These are phyloP conservation scores for Stratiolaelaps scimitus DNA, from an alignment of 1,140 invertebrate genomes.

Conservation along the genomic window DNA sequence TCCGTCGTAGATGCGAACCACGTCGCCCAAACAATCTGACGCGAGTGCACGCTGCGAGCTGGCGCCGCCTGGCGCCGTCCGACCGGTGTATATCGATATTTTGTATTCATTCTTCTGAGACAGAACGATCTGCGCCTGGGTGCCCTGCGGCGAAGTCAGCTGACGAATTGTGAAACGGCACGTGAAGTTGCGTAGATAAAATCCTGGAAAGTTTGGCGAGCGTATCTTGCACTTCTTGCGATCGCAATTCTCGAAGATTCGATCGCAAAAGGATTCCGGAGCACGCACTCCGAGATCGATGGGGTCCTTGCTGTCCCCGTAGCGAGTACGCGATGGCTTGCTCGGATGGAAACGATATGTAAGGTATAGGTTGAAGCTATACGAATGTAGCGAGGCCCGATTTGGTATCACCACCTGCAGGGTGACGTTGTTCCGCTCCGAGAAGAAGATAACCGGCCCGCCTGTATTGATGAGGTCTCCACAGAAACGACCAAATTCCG, in stretches of 20 bases:
- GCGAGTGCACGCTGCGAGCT: slow-evolving; percentile 47
- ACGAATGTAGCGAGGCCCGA: slow-evolving; percentile 32
- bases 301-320: slow-evolving; percentile 22
- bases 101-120: slow-evolving; percentile 37
- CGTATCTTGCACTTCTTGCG: slow-evolving; percentile 34
- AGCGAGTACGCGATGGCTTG: slow-evolving; percentile 1
- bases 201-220: slow-evolving; percentile 36
- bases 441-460: slow-evolving; percentile 34
- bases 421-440: slow-evolving; percentile 36
- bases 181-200: slow-evolving; percentile 36
- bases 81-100: slow-evolving; percentile 36
- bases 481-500: slow-evolving; percentile 35
- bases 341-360: slow-evolving; percentile 35
- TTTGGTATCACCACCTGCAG: slow-evolving; percentile 33
- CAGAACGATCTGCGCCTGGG: slow-evolving; percentile 34
- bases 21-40: slow-evolving; percentile 65
- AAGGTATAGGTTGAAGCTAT: slow-evolving; percentile 35
- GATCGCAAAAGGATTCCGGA: slow-evolving; percentile 33
- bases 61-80: slow-evolving; percentile 36
- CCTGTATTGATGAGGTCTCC: slow-evolving; percentile 34
- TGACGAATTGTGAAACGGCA: slow-evolving; percentile 35
- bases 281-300: neutral
- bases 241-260: slow-evolving; percentile 34
- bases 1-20: slow-evolving; percentile 74
- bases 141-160: slow-evolving; percentile 32